phyloP scores from a whole-genome alignment of 2,113 vertebrate genomes.

The Mastomys coucha region DNA sequence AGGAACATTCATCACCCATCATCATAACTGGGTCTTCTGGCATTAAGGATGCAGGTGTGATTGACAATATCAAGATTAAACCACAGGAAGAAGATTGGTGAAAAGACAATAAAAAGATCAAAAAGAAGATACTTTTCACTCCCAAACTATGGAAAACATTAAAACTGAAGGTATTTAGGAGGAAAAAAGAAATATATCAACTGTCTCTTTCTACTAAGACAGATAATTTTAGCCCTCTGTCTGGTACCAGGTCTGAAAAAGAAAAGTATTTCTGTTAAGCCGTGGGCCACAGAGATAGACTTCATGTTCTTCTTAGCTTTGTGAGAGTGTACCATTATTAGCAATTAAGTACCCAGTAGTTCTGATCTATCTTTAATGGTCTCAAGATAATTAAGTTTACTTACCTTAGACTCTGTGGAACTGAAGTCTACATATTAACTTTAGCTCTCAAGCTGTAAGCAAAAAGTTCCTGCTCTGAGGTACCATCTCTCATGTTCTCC shows the following conservation, averaged over 20 bases:
- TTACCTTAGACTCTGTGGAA: slow-evolving; percentile 69
- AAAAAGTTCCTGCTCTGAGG: slow-evolving; percentile 37
- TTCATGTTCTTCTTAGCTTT: slow-evolving; percentile 55
- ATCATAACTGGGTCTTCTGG: not conserved
- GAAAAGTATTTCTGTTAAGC: slow-evolving; percentile 15
- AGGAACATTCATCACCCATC: not conserved
- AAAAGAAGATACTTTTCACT: slow-evolving; percentile 47
- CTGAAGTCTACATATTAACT: not conserved
- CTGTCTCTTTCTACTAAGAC: not conserved
- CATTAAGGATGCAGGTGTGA: not conserved
- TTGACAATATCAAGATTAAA: slow-evolving; percentile 33
- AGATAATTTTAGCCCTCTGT: not conserved
- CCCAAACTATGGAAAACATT: not conserved
- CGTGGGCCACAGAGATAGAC: not conserved
- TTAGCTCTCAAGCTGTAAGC: slow-evolving; percentile 50
- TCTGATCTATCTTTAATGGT: not conserved
- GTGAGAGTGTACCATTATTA: slow-evolving; percentile 7
- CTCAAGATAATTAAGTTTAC: slow-evolving; percentile 40
- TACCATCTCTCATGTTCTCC: not conserved
- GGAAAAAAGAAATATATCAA: not conserved
- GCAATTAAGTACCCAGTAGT: slow-evolving; percentile 5
- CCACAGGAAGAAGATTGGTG: not conserved
- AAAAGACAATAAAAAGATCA: not conserved
- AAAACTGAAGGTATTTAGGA: not conserved
- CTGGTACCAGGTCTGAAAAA: not conserved